Conservation (phyloP, 2,113 vertebrate species). For the Caranx ignobilis region DNA sequence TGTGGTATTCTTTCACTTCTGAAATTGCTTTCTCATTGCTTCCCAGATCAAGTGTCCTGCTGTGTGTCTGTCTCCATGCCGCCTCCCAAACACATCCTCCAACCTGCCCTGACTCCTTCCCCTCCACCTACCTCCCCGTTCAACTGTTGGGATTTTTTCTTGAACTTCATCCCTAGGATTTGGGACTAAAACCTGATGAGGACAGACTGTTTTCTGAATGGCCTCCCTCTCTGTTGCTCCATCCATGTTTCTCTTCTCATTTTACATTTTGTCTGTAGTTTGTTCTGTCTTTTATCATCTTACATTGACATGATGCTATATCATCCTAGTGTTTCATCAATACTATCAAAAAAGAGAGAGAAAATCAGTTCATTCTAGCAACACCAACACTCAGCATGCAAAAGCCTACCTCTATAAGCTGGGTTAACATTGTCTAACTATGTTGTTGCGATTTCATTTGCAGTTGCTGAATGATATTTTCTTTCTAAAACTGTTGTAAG, state of each 20-base stretch:
- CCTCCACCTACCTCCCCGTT: background rate
- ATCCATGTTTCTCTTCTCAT: background rate
- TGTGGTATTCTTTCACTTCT: background rate
- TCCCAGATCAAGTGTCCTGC: background rate
- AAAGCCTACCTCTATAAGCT: background rate
- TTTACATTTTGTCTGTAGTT: background rate
- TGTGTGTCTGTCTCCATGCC: background rate
- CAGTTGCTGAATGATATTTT: constrained; percentile 32
- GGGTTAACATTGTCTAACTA: background rate
- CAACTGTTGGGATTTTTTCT: background rate
- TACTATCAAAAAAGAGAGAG: background rate
- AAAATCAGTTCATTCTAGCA: background rate
- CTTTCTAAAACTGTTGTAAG: constrained; percentile 38
- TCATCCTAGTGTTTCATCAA: background rate
- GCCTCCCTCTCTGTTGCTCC: background rate
- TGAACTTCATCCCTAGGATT: background rate
- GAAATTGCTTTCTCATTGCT: background rate
- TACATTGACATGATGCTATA: too few species aligned
- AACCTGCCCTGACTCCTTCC: background rate
- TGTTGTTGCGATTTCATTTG: constrained; percentile 25
- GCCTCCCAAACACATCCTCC: background rate
- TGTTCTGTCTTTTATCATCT: background rate
- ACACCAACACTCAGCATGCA: background rate
- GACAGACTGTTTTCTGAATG: background rate
- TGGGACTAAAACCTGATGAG: background rate